phyloP scores from a whole-genome alignment of 2,888 invertebrate genomes.

The Platerodrilus igneus region DNA sequence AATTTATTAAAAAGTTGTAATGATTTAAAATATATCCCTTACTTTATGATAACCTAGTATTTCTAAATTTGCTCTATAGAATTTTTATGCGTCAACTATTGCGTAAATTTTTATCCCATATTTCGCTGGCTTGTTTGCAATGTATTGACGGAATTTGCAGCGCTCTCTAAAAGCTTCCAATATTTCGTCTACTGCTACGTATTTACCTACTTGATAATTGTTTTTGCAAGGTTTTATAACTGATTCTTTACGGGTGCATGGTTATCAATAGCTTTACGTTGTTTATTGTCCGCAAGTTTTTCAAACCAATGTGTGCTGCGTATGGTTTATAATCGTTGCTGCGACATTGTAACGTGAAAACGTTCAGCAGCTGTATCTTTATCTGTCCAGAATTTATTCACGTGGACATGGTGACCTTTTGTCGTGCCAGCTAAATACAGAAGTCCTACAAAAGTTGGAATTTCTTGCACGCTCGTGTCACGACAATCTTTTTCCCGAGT shows the following conservation, averaged over 20 bases:
- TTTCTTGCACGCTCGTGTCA: slow-evolving; percentile 6
- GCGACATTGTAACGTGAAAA: slow-evolving; percentile 11
- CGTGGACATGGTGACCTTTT: too few relatives aligned
- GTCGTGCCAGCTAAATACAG: slow-evolving; percentile 5
- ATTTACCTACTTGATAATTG: slow-evolving; percentile 7
- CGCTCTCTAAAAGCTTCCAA: slow-evolving; percentile 9
- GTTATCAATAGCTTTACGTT: slow-evolving; percentile 9
- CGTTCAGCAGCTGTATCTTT: slow-evolving; percentile 8
- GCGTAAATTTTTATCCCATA: slow-evolving; percentile 15
- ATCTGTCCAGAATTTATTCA: too few relatives aligned
- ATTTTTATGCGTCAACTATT: slow-evolving; percentile 8
- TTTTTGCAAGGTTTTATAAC: slow-evolving; percentile 5
- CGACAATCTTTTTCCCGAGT: slow-evolving; percentile 11
- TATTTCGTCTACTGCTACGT: slow-evolving; percentile 9
- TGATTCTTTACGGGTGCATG: slow-evolving; percentile 5
- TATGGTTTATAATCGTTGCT: slow-evolving; percentile 1
- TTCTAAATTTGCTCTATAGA: slow-evolving; percentile 9
- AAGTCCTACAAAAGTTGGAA: not conserved
- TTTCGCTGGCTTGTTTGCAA: slow-evolving; percentile 22
- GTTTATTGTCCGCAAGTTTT: slow-evolving; percentile 1
- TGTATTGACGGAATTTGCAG: slow-evolving; percentile 6
- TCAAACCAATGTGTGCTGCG: slow-evolving; percentile 1
- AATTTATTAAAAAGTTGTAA: too few relatives aligned
- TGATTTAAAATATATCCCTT: too few relatives aligned
- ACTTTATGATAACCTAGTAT: too few relatives aligned